Percentiles rank a stretch among this genome's conserved stretches.
These are phyloP conservation scores for Sericinus montela DNA, from an alignment of 2,888 invertebrate genomes.

Conservation along the genomic window DNA sequence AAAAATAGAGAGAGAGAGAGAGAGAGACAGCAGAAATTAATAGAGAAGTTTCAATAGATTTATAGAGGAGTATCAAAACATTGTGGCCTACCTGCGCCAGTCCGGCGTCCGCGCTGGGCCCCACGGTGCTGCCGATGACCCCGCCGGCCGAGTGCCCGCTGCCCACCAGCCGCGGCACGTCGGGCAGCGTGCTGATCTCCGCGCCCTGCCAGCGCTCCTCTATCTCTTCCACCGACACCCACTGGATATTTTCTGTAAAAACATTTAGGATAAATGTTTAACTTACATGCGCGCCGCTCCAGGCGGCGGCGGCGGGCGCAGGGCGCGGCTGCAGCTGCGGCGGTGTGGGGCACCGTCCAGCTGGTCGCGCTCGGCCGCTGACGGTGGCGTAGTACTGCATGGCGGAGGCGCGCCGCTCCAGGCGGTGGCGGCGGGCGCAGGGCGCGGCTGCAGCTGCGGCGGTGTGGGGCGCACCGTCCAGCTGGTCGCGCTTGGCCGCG, in stretches of 20 bases:
- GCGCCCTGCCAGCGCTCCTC: constrained; percentile 86
- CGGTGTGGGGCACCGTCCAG: no score
- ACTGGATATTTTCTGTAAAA: constrained; percentile 91
- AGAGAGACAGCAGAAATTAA: no score
- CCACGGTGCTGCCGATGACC: constrained; percentile 95
- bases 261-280: no score
- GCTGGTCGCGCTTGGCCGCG: constrained; percentile 85
- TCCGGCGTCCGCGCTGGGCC: constrained; percentile 79
- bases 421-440: constrained; percentile 90
- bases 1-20: no score
- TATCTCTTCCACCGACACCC: constrained; percentile 96
- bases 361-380: constrained; percentile 86
- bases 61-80: no score
- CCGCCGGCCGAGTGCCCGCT: constrained; percentile 98
- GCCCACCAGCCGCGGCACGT: constrained; percentile 93
- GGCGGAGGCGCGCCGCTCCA: constrained; percentile 93
- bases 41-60: no score
- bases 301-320: constrained; percentile 90
- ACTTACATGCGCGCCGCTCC: constrained; percentile 87
- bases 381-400: constrained; percentile 99
- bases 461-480: constrained; percentile 97
- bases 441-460: constrained; percentile 94
- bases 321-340: constrained; percentile 90
- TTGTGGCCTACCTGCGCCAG: constrained; percentile 72
- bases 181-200: constrained; percentile 88